These are phyloP conservation scores for Poeciliopsis paucimaculata DNA, from an alignment of 2,797 vertebrate genomes.

Conservation along the genomic window DNA sequence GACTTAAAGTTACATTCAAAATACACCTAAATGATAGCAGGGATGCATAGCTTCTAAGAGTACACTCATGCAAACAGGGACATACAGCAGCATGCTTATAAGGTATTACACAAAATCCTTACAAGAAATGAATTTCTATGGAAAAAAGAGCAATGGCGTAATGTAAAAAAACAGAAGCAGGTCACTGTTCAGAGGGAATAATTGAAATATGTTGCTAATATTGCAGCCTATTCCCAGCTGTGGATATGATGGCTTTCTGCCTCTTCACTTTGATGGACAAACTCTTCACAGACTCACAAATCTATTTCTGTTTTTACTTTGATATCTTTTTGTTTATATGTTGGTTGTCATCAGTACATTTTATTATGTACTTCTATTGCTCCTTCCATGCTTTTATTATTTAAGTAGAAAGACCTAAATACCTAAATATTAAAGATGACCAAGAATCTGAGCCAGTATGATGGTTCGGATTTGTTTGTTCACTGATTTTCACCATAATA, in stretches of 20 bases:
- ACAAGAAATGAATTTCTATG: not conserved
- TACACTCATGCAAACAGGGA: not conserved
- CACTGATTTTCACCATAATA: not conserved
- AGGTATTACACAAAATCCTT: not conserved
- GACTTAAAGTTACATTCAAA: not conserved
- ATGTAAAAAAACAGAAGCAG: not conserved
- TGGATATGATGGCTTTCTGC: constrained; percentile 2
- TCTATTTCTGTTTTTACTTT: not conserved
- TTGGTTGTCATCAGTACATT: not conserved
- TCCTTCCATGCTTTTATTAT: constrained; percentile 3
- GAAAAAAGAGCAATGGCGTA: not conserved
- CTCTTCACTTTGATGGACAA: not conserved
- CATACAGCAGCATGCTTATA: not conserved
- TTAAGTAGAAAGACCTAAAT: constrained; percentile 26
- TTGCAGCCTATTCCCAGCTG: not conserved
- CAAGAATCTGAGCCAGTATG: constrained; percentile 19
- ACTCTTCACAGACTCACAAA: not conserved
- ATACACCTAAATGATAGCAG: not conserved
- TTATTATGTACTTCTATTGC: not conserved
- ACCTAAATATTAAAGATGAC: constrained; percentile 21
- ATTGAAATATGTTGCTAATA: not conserved
- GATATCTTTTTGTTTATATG: not conserved
- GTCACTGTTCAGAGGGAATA: not conserved
- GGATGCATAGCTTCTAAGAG: not conserved
- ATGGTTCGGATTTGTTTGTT: not conserved